These are phyloP conservation scores for Diuraphis noxia DNA, from an alignment of 1,140 invertebrate species.

Conservation along the genomic window DNA sequence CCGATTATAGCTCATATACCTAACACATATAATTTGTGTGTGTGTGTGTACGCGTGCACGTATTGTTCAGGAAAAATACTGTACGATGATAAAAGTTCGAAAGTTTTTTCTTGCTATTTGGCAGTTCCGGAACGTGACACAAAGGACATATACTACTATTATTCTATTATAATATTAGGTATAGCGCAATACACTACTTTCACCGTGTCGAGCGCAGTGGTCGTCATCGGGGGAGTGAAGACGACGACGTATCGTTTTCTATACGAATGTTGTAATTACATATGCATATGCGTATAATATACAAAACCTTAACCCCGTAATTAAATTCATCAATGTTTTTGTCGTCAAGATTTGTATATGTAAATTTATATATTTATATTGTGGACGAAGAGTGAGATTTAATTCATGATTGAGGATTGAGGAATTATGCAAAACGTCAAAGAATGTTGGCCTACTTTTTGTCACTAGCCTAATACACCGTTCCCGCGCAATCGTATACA, in stretches of 20 bases:
- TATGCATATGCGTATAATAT: background rate
- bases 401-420: constrained; percentile 11
- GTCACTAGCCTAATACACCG: background rate
- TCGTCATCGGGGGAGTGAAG: constrained; percentile 17
- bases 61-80: background rate
- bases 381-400: background rate
- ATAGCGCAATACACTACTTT: constrained; percentile 19
- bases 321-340: background rate
- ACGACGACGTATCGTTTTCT: background rate
- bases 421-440: constrained; percentile 35
- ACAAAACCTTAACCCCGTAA: background rate
- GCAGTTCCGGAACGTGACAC: constrained; percentile 21
- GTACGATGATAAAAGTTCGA: background rate
- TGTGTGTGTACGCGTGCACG: background rate
- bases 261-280: background rate
- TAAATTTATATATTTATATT: background rate
- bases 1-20: background rate
- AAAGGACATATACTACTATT: background rate
- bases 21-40: background rate
- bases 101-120: constrained; percentile 31
- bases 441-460: constrained; percentile 51
- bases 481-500: background rate
- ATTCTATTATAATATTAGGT: background rate
- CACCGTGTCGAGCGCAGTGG: background rate
- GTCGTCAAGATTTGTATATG: background rate